Conservation (phyloP, 2,113 vertebrate genomes). For the Marmota flaviventris region DNA sequence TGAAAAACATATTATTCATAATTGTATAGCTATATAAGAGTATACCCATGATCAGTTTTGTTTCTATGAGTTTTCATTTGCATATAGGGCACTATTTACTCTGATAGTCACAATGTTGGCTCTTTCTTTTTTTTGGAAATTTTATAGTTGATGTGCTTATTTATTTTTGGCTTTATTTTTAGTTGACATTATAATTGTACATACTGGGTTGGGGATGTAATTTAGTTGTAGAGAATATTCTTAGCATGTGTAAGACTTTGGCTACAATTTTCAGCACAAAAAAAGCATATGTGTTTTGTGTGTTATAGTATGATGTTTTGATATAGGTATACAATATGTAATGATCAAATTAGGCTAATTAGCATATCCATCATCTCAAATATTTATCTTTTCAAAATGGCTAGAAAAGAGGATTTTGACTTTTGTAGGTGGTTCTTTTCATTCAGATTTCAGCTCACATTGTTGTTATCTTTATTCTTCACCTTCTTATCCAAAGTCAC, state of each 20-base stretch:
- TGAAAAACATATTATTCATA: not conserved
- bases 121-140: not conserved
- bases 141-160: not conserved
- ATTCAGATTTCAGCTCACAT: not conserved
- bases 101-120: not conserved
- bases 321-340: not conserved
- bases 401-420: not conserved
- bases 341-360: not conserved
- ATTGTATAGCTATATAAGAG: not conserved
- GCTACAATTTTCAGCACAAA: not conserved
- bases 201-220: not conserved
- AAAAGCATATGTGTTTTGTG: not conserved
- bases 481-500: not conserved
- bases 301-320: not conserved
- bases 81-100: not conserved
- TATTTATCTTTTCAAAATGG: not conserved
- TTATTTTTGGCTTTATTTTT: not conserved
- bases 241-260: not conserved
- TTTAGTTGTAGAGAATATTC: not conserved
- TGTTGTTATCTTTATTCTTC: not conserved
- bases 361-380: not conserved
- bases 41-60: not conserved
- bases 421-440: not conserved
- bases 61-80: not conserved
- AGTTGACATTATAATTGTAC: not conserved